Base-by-base conservation (phyloP, 2,888 invertebrate genomes). In the Vanessa cardui region DNA sequence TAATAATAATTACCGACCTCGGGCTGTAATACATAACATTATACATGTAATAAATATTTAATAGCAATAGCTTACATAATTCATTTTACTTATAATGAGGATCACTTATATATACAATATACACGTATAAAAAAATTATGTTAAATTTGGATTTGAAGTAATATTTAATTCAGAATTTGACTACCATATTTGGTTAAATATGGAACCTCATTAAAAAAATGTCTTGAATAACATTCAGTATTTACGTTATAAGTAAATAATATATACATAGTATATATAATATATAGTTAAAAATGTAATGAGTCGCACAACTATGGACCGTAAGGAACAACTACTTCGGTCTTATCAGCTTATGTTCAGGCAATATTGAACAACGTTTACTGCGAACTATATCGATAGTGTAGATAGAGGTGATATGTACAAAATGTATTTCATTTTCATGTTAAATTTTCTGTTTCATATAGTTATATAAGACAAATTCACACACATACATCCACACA, bases 11-110 rank as follows among this genome's bases (percentile, higher is more conserved):
- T 44, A 1, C 80, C 80, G 2, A 79, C 47, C 6, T 87, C 83
- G 49, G 92, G 92, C 92, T 92, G 68, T 6, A 72, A 74, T n/a
- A 39, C 63, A 39, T n/a, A n/a, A n/a, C n/a, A n/a, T n/a, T n/a
- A n/a, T n/a, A n/a, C n/a, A 9, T 39, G 12, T 39, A 39, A 26
- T 26, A 26, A 26, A 5, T 26, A 26, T 26, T 1, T 26, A 2
- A n/a, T 9, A 33, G 31, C 8, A 12, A 9, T 39, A 39, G 0
- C 12, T 12, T 12, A 12, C 9, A 39, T 39, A 39, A 0, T 39
- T 39, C 4, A 3, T 12, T 9, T 9, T 39, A 0, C 5, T 47
- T 47, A n/a, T 7, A 16, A n/a, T n/a, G 15, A 46, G 6, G n/a
- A 46, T n/a, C 2, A 46, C 0, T n/a, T 1, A n/a, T 46, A n/a